Base-by-base conservation (phyloP, 2,113 vertebrate species). In the Erinaceus europaeus region DNA sequence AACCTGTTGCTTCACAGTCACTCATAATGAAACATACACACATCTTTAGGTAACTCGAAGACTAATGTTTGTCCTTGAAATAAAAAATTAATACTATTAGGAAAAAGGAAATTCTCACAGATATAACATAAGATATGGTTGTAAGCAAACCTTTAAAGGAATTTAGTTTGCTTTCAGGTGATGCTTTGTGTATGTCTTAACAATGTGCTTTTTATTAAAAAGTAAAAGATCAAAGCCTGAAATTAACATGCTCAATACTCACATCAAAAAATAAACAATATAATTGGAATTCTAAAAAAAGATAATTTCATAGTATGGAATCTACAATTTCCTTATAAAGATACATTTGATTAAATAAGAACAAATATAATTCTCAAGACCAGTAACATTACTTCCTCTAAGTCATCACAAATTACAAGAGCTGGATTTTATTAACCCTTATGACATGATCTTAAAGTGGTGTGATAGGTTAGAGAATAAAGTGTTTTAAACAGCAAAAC, bases 11-110 rank as follows among this genome's bases (percentile, higher is more conserved):
- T 50, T 50, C 20, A 18, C 20, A 50, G 20, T 15, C 48, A 50
- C 48, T 50, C 96, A 95, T 95, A 94, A 96, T 50, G n/a, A n/a
- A n/a, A 90, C 44, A 64, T 68, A 91, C 95, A 94, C 88, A 86
- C n/a, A 50, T 71, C 67, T 90, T 72, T 38, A 88, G 59, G 80
- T 89, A 75, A 86, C 5, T 82, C 44, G 93, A 79, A 91, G 67
- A 52, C 20, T 89, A 62, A 14, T 67, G 61, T 74, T 95, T 86
- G 44, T 38, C 46, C 65, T 38, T 77, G 87, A 74, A 4, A 52
- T 55, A 59, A 32, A 46, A 95, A 89, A 88, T 65, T 27, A 80
- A 44, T 88, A 86, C 25, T 27, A 4, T n/a, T 89, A 76, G 20
- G 36, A 77, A 79, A 23, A 81, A 80, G 10, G 6, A 38, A 48